Conservation (phyloP, 2,888 invertebrate genomes). For the Ariolimax columbianus region DNA sequence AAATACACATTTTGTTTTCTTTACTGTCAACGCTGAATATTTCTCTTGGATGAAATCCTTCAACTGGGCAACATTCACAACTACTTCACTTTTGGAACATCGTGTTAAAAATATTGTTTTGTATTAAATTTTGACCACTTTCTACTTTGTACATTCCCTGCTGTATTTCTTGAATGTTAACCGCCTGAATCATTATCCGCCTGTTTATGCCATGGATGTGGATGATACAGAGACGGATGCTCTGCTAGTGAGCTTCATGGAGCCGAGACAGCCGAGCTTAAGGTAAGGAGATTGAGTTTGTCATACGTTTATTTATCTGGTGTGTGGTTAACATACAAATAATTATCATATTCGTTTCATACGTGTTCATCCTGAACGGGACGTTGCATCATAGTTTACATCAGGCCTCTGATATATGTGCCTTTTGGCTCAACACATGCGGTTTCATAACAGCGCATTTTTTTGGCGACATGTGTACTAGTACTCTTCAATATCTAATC, state of each 20-base stretch:
- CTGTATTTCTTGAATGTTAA: neutral
- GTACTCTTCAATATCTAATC: too few relatives aligned
- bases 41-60: too few relatives aligned
- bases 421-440: too few relatives aligned
- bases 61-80: neutral
- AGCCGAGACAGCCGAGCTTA: conserved; percentile 36
- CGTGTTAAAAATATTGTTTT: neutral
- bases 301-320: neutral
- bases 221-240: conserved; percentile 53
- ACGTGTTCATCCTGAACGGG: too few relatives aligned
- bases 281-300: conserved; percentile 21
- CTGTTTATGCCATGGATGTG: conserved; percentile 30
- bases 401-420: too few relatives aligned
- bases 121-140: too few relatives aligned
- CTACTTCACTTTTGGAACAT: neutral
- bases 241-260: conserved; percentile 52
- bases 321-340: neutral
- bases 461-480: too few relatives aligned
- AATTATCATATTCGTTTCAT: too few relatives aligned
- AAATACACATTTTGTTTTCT: too few relatives aligned
- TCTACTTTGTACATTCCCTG: neutral
- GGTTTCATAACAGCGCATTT: too few relatives aligned
- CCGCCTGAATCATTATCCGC: neutral
- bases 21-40: too few relatives aligned
- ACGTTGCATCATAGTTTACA: too few relatives aligned